Percentiles rank a stretch among this genome's conserved stretches.
phyloP scores from a whole-genome alignment of 2,888 invertebrate genomes.

The Ellobium chinense region DNA sequence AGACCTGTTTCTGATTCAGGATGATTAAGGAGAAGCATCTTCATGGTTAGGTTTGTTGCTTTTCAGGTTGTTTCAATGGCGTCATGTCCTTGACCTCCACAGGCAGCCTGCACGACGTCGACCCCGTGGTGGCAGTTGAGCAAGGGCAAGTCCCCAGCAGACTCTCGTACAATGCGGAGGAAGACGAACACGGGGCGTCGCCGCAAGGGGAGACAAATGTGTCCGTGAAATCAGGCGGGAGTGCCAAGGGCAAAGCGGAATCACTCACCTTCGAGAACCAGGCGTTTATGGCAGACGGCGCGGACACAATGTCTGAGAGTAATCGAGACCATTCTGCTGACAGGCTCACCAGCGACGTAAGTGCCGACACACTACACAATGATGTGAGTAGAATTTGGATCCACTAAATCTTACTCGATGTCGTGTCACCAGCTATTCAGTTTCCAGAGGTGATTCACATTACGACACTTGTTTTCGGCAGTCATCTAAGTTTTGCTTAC shows the following conservation, averaged over 20 bases:
- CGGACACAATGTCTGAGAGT: conserved; percentile 51
- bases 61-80: too few relatives aligned
- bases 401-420: too few relatives aligned
- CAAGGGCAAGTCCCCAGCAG: not conserved
- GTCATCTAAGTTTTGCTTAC: too few relatives aligned
- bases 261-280: conserved; percentile 62
- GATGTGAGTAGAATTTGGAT: not conserved
- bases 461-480: too few relatives aligned
- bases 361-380: conserved; percentile 9
- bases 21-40: too few relatives aligned
- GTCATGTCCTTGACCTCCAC: too few relatives aligned
- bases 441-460: too few relatives aligned
- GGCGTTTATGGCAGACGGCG: conserved; percentile 59
- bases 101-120: conserved; percentile 18
- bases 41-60: too few relatives aligned
- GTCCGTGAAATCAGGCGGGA: conserved; percentile 23
- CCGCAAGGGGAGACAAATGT: not conserved
- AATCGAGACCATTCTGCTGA: conserved; percentile 50
- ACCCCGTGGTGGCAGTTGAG: conserved; percentile 19
- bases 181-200: not conserved
- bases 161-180: conserved; percentile 14
- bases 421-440: too few relatives aligned
- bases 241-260: not conserved
- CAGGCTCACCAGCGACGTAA: conserved; percentile 48
- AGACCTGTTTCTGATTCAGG: too few relatives aligned